Evolutionary conservation across 2,113 vertebrate species (phyloP), one percentile per base, ranked within the genome.

Genomic region (Spea multiplicata): DNA sequence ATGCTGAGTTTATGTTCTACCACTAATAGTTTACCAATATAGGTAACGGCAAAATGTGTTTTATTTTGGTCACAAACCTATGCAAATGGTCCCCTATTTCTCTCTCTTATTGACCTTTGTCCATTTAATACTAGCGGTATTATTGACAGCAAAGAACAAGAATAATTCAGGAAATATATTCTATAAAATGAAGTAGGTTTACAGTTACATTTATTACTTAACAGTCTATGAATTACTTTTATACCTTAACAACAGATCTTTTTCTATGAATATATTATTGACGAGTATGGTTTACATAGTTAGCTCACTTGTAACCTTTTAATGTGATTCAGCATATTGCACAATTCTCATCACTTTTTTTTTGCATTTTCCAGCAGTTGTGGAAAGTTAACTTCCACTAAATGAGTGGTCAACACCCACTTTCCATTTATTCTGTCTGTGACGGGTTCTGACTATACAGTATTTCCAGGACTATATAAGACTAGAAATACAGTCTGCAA

Each of bases 381-480:
- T 91, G 92, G 89, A 92, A 92, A 92, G 83, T 86, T 88, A 91
- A 89, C 86, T 91, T 88, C 92, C 89, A 92, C 64, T 89, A 84
- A 85, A 83, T 73, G 61, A 67, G 44, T 57, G 46, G 65, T 67
- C 69, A 68, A 67, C 78, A 68, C 78, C 78, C 78, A 74, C 59
- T 80, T 73, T 73, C 77, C 77, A 72, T n/a, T 71, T 62, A n/a
- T 71, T 49, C 46, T 76, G 68, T 77, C 49, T 57, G n/a, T 74
- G 45, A 73, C 88, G 73, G 46, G 87, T 80, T 88, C 78, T 88
- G 86, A 86, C 86, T 88, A 89, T 92, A 53, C 59, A 78, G 55
- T 74, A 74, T 80, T 80, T 86, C 66, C 76, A 83, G 86, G 74
- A 78, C 83, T 93, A 93, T 92, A 92, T 90, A 93, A 91, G 86